These are phyloP conservation scores for Maniola jurtina DNA, from an alignment of 1,140 invertebrate species.

Conservation along the genomic window DNA sequence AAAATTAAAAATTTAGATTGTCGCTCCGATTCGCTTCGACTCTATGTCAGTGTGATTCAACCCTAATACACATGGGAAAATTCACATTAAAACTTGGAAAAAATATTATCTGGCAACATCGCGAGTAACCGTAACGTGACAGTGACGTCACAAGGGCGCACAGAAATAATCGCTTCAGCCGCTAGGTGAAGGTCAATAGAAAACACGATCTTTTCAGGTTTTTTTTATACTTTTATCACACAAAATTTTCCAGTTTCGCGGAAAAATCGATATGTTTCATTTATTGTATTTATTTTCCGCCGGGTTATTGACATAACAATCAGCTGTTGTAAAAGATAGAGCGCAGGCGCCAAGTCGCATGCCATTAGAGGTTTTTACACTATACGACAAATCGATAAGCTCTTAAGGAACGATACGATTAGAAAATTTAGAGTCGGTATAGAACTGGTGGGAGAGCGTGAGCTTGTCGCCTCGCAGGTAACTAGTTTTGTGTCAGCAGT, in stretches of 20 bases:
- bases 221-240: neutral
- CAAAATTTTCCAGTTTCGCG: neutral
- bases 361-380: neutral
- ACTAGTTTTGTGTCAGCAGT: no score
- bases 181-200: slow-evolving; percentile 63
- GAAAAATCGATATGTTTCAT: slow-evolving; percentile 1
- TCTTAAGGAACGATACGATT: neutral
- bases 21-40: no score
- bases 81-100: neutral
- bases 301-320: slow-evolving; percentile 46
- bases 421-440: no score
- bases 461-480: no score
- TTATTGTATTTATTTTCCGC: slow-evolving; percentile 18
- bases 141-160: slow-evolving; percentile 69
- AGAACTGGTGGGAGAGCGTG: no score
- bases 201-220: slow-evolving; percentile 18
- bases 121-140: slow-evolving; percentile 45
- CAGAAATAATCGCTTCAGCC: slow-evolving; percentile 66
- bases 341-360: slow-evolving; percentile 37
- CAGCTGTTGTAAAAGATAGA: slow-evolving; percentile 38
- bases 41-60: no score
- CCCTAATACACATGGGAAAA: neutral
- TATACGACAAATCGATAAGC: neutral
- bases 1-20: no score
- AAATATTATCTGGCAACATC: slow-evolving; percentile 46